Conservation (phyloP, 1,140 invertebrate genomes). For the Drosophila sucinea region DNA sequence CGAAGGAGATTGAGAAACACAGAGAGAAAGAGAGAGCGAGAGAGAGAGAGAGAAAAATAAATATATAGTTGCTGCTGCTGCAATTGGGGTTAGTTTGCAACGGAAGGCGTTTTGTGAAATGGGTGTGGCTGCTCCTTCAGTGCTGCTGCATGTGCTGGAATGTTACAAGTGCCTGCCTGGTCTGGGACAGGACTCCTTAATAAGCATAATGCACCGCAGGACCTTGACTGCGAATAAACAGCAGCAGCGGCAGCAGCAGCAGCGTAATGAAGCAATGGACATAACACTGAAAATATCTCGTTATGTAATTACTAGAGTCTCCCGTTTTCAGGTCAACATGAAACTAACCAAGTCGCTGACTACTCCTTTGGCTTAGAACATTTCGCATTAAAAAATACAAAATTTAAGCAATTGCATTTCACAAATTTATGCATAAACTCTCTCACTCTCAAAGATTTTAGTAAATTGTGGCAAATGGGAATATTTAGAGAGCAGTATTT, state of each 20-base stretch:
- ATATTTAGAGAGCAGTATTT: too few species aligned
- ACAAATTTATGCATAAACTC: too few species aligned
- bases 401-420: not conserved
- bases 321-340: constrained; percentile 5
- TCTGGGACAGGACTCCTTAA: constrained; percentile 6
- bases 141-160: not conserved
- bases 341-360: not conserved
- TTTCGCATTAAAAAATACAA: not conserved
- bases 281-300: constrained; percentile 6
- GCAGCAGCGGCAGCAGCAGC: constrained; percentile 1
- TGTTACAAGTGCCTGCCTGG: not conserved
- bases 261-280: constrained; percentile 13
- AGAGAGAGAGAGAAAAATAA: not conserved
- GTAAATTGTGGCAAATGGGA: too few species aligned
- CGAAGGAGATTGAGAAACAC: constrained; percentile 3
- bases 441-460: too few species aligned
- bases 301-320: constrained; percentile 11
- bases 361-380: not conserved
- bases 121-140: constrained; percentile 2
- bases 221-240: constrained; percentile 14
- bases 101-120: constrained; percentile 20
- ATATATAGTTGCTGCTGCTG: not conserved
- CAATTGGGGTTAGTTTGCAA: constrained; percentile 11
- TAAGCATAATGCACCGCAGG: constrained; percentile 19
- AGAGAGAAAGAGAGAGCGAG: not conserved